A percentile compares a stretch with the other conserved stretches of the same genome.
phyloP scores from a whole-genome alignment of 2,888 invertebrate genomes.

The Tetramorium bicarinatum region DNA sequence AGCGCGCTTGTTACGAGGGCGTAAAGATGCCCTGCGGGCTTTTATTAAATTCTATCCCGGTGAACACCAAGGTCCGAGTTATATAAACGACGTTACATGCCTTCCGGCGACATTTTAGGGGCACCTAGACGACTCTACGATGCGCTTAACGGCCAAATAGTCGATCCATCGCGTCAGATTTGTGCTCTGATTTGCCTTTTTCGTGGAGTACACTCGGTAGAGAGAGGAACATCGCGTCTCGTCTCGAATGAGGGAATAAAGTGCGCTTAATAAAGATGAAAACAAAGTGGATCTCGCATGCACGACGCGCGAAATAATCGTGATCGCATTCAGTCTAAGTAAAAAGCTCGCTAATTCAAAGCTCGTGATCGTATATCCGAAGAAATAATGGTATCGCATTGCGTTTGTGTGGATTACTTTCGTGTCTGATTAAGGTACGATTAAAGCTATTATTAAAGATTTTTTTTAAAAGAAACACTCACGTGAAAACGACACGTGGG shows the following conservation, averaged over 20 bases:
- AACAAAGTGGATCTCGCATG: neutral
- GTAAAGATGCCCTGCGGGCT: slow-evolving; percentile 70
- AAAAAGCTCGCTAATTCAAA: neutral
- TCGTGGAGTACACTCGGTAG: neutral
- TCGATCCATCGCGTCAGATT: slow-evolving; percentile 57
- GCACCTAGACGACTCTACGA: slow-evolving; percentile 53
- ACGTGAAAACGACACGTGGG: slow-evolving; percentile 56
- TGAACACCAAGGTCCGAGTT: slow-evolving; percentile 56
- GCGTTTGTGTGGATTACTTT: neutral
- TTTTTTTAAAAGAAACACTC: slow-evolving; percentile 1
- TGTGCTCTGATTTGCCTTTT: slow-evolving; percentile 53
- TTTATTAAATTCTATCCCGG: slow-evolving; percentile 73
- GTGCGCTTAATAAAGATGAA: slow-evolving; percentile 14
- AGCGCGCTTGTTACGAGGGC: slow-evolving; percentile 72
- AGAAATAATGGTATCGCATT: neutral
- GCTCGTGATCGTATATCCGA: neutral
- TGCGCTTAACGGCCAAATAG: slow-evolving; percentile 45
- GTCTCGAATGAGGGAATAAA: neutral
- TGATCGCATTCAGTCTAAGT: neutral
- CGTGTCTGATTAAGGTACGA: neutral
- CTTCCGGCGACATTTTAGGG: slow-evolving; percentile 67
- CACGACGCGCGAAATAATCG: neutral
- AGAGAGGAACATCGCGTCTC: neutral
- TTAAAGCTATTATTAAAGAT: slow-evolving; percentile 24
- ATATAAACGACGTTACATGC: slow-evolving; percentile 58